Evolutionary conservation across 2,797 vertebrate genomes (phyloP).

Genomic region (Gymnodraco acuticeps): DNA sequence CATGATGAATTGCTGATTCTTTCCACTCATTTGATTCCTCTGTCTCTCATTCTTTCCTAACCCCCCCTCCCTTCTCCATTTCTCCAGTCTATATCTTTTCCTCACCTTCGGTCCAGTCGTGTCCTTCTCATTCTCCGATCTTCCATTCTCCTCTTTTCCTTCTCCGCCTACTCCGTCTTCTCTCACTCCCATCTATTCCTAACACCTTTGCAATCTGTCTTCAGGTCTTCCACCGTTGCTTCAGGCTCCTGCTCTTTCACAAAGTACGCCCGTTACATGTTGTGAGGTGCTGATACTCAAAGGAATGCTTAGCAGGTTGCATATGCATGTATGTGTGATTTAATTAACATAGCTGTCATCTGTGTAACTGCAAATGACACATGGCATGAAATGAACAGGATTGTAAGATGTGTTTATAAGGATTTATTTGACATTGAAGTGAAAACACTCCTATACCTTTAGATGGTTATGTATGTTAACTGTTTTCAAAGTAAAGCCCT

Average conservation of each 20-base stretch:
- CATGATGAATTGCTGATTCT: constrained; percentile 14
- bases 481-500: background rate
- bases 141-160: background rate
- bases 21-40: background rate
- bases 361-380: constrained; percentile 6
- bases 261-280: background rate
- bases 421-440: background rate
- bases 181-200: background rate
- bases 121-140: background rate
- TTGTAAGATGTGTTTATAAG: background rate
- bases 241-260: background rate
- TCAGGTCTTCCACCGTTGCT: background rate
- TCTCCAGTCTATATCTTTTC: background rate
- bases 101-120: background rate
- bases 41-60: background rate
- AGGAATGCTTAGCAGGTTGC: background rate
- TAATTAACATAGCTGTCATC: background rate
- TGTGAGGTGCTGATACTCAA: background rate
- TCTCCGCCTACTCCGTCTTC: background rate
- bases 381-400: background rate
- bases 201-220: background rate
- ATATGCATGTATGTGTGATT: constrained; percentile 7
- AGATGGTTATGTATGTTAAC: background rate
- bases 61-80: background rate
- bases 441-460: background rate